Evolutionary conservation across 1,140 invertebrate genomes (phyloP).

Genomic region (Drosophila pruinosa): DNA sequence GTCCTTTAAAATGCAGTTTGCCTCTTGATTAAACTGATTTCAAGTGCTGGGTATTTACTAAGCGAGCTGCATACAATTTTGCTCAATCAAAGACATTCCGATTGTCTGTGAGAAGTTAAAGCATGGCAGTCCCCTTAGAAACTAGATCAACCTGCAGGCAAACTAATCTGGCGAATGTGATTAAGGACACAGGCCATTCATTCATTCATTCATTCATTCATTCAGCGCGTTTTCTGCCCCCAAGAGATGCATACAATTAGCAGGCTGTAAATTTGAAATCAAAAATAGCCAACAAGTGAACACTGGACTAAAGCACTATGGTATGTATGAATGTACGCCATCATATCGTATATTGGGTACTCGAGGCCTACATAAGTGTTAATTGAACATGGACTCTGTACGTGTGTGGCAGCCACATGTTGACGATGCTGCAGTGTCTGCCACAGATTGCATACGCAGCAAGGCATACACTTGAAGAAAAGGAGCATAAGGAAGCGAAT

Average conservation of each 20-base stretch:
- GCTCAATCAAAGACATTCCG: no score
- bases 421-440: neutral
- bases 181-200: conserved; percentile 29
- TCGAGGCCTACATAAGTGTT: conserved; percentile 63
- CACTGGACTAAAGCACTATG: no score
- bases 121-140: no score
- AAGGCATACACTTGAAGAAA: neutral
- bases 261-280: conserved; percentile 72
- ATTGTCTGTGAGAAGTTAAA: no score
- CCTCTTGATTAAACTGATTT: no score
- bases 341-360: neutral
- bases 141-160: conserved; percentile 22
- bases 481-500: no score
- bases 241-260: conserved; percentile 66
- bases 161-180: conserved; percentile 10
- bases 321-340: neutral
- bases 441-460: neutral
- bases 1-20: no score
- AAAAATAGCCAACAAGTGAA: conserved; percentile 35
- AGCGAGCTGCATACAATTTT: no score
- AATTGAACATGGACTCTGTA: conserved; percentile 62
- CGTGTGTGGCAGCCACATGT: conserved; percentile 34
- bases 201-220: conserved; percentile 7
- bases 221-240: conserved; percentile 8
- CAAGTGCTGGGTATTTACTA: no score